Evolutionary conservation across 2,797 vertebrate species (phyloP).

Genomic region (Trematomus bernacchii): DNA sequence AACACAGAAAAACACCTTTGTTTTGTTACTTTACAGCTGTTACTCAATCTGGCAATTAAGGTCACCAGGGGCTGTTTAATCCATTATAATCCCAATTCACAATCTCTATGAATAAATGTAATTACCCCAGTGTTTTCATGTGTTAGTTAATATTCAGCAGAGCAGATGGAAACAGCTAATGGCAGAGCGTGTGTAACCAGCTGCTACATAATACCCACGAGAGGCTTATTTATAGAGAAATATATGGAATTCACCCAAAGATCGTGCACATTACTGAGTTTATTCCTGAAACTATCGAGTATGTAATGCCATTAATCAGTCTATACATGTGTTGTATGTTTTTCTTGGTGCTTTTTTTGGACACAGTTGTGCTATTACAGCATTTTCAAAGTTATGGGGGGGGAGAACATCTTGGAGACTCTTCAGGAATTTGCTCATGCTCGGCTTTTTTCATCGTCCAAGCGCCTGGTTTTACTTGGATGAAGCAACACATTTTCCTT

Average conservation of each 20-base stretch:
- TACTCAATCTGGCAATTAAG: conserved; percentile 28
- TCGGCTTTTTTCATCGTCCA: neutral
- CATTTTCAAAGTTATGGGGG: neutral
- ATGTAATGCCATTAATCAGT: neutral
- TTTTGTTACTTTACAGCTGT: neutral
- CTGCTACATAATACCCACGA: no score
- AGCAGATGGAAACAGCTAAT: neutral
- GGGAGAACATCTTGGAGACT: neutral
- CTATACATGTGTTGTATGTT: neutral
- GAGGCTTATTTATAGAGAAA: neutral
- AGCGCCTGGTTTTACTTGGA: conserved; percentile 10
- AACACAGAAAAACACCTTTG: neutral
- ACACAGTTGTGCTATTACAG: neutral
- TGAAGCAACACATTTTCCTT: neutral
- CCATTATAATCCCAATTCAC: conserved; percentile 37
- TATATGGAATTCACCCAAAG: neutral
- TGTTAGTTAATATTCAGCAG: conserved; percentile 1
- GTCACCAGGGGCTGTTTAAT: conserved; percentile 37
- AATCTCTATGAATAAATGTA: conserved; percentile 7
- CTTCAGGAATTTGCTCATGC: neutral
- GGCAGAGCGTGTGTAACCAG: no score
- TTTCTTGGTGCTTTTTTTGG: conserved; percentile 7
- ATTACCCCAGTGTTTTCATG: conserved; percentile 1
- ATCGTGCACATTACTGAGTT: neutral
- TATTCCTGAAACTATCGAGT: neutral